Percentiles rank a stretch among this genome's conserved stretches.
Evolutionary conservation across 2,888 invertebrate species (phyloP).

Genomic region (Mimachlamys varia): DNA sequence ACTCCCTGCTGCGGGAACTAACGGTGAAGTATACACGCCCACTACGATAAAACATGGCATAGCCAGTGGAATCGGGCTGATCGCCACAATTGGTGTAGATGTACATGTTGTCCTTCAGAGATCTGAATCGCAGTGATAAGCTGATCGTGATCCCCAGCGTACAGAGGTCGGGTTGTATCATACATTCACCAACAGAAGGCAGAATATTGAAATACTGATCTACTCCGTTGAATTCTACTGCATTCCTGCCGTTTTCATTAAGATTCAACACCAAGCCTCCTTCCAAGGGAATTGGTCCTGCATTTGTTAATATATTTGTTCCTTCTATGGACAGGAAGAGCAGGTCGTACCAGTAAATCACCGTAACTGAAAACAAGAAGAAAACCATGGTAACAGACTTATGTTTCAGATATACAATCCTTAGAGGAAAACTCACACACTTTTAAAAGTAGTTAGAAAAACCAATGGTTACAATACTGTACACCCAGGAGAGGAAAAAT

Average conservation of each 20-base stretch:
- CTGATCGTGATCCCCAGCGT: conserved; percentile 46
- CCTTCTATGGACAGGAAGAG: conserved; percentile 40
- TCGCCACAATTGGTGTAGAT: conserved; percentile 54
- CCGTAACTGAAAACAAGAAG: conserved; percentile 38
- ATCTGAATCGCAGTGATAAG: conserved; percentile 44
- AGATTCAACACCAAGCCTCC: conserved; percentile 39
- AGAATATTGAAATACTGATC: conserved; percentile 44
- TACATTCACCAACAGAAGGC: conserved; percentile 19
- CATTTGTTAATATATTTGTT: conserved; percentile 37
- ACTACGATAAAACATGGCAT: conserved; percentile 49
- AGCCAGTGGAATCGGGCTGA: conserved; percentile 42
- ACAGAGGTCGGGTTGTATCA: conserved; percentile 49
- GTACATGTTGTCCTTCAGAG: conserved; percentile 51
- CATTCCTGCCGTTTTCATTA: conserved; percentile 43
- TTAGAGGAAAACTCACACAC: too few species aligned
- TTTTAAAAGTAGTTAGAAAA: too few species aligned
- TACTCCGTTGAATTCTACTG: conserved; percentile 47
- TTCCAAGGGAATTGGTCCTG: conserved; percentile 32
- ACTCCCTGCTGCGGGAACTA: conserved; percentile 46
- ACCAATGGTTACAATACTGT: too few species aligned
- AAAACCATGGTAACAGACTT: neutral
- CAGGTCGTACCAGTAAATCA: conserved; percentile 24
- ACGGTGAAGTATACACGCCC: conserved; percentile 50
- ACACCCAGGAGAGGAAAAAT: too few species aligned
- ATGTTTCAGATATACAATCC: too few species aligned